Evolutionary conservation across 2,113 vertebrate genomes (phyloP), one percentile per base, ranked within the genome.

Genomic region (Silurus meridionalis): DNA sequence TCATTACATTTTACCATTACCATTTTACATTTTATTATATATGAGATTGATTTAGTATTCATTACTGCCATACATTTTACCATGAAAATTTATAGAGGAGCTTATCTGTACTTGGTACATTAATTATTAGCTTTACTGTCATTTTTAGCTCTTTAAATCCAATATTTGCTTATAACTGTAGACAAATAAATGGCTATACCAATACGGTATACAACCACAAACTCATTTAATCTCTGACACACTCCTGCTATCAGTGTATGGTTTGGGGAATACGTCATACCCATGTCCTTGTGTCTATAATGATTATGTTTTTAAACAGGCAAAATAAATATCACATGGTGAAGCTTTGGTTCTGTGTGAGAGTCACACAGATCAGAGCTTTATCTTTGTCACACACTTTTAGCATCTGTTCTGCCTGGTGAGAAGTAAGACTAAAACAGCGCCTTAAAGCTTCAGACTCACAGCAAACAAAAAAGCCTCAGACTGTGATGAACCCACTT

Each of bases 201-300:
- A 67, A 72, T 55, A 87, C 23, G 37, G 37, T 37, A 37, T 37
- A 23, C 46, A 82, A 37, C 11, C 79, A 85, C 23, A 71, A 46
- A 75, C 58, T 14, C n/a, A 52, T 52, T 4, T 81, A 9, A 25
- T 11, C 58, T 19, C 8, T 81, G 13, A 86, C 53, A 48, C 6
- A 19, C 6, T 53, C 50, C 15, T 87, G 78, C 53, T 89, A 89
- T 89, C 85, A 69, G 66, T 69, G 3, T 46, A 66, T 66, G 37
- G 46, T 55, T 83, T 37, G 28, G 10, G 37, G 23, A 9, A 64
- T 50, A 71, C 64, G 50, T 83, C 81, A 88, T n/a, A 5, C 58
- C n/a, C 58, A 21, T 85, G 89, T 78, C 82, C 84, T 84, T 86
- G 84, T 28, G 74, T 61, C 4, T 75, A 55, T 77, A 14, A 86